Conservation (phyloP, 2,113 vertebrate species). For the Orthonyx spaldingii region DNA sequence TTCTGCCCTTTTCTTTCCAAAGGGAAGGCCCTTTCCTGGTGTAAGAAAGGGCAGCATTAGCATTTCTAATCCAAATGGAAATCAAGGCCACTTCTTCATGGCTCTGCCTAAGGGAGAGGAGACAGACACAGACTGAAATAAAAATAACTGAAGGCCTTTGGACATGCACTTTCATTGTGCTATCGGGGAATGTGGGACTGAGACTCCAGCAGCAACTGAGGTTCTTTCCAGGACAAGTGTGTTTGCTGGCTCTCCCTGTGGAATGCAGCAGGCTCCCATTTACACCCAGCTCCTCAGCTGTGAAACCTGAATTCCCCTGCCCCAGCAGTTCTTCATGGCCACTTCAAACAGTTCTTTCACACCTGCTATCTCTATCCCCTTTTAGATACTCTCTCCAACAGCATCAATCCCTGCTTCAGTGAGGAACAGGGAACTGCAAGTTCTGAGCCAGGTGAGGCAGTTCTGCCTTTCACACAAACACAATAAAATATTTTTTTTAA, state of each 20-base stretch:
- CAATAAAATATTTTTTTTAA: not conserved
- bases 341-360: not conserved
- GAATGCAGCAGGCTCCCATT: not conserved
- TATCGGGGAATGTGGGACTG: rapidly evolving
- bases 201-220: not conserved
- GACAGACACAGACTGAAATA: not conserved
- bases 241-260: rapidly evolving
- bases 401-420: not conserved
- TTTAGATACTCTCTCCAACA: not conserved
- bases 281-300: not conserved
- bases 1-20: not conserved
- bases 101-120: not conserved
- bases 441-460: not conserved
- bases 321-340: not conserved
- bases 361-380: not conserved
- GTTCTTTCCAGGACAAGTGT: not conserved
- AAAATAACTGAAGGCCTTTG: not conserved
- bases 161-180: not conserved
- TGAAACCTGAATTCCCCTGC: not conserved
- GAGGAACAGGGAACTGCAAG: not conserved
- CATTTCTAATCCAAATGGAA: not conserved
- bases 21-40: not conserved
- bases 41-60: not conserved
- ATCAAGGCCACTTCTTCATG: not conserved
- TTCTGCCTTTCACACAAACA: not conserved